Evolutionary conservation across 2,888 invertebrate species (phyloP).

Genomic region (Tipula confusa): DNA sequence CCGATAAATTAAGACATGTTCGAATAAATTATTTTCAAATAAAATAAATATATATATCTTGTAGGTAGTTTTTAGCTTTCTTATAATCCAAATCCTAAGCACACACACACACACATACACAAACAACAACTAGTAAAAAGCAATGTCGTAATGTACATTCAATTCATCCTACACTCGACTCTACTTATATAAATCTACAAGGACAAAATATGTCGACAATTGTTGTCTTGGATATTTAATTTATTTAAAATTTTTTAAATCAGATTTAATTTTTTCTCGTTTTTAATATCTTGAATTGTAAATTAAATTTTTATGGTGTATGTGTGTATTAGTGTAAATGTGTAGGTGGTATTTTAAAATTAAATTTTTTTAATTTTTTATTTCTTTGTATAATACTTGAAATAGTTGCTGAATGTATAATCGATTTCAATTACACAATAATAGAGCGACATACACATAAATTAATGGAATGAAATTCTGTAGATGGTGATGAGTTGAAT

Average conservation of each 20-base stretch:
- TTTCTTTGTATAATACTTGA: too few relatives aligned
- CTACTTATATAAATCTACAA: not conserved
- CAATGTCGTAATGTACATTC: not conserved
- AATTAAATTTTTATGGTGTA: not conserved
- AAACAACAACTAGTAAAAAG: too few relatives aligned
- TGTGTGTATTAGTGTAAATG: not conserved
- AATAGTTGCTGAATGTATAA: not conserved
- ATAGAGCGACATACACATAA: not conserved
- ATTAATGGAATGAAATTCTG: not conserved
- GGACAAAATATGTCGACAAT: conserved; percentile 6
- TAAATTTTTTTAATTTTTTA: too few relatives aligned
- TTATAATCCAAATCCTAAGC: not conserved
- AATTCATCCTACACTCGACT: not conserved
- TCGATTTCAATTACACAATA: not conserved
- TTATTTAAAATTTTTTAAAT: not conserved
- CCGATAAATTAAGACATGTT: not conserved
- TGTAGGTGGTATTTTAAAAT: not conserved
- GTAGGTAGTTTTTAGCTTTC: not conserved
- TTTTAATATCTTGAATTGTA: not conserved
- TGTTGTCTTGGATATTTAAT: not conserved
- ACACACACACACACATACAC: too few relatives aligned
- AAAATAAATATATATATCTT: too few relatives aligned
- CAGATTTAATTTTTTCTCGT: not conserved
- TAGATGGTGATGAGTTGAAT: not conserved
- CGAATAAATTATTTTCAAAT: too few relatives aligned